Conservation (phyloP, 2,797 vertebrate genomes). For the Brachyalestes nurse region DNA sequence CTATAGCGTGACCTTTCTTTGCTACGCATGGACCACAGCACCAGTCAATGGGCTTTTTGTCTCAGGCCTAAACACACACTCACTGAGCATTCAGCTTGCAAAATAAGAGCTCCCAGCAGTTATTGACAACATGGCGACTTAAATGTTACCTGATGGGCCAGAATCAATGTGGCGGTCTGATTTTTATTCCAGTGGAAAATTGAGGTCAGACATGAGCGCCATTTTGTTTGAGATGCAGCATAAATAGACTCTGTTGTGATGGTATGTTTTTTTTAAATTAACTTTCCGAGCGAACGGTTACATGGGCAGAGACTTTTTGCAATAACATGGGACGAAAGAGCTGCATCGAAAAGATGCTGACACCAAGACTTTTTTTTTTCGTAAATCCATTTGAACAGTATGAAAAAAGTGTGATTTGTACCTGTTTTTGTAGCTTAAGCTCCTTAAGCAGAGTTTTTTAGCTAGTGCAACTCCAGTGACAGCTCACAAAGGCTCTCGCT, state of each 20-base stretch:
- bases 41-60: slow-evolving; percentile 55
- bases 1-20: slow-evolving; percentile 52
- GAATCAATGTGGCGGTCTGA: slow-evolving; percentile 47
- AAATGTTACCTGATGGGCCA: slow-evolving; percentile 53
- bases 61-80: slow-evolving; percentile 41
- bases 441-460: slow-evolving; percentile 28
- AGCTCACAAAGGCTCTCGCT: slow-evolving; percentile 28
- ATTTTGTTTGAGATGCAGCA: slow-evolving; percentile 10
- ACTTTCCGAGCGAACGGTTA: neutral
- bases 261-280: neutral
- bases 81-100: slow-evolving; percentile 40
- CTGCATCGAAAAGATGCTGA: neutral
- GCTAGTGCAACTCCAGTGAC: slow-evolving; percentile 17
- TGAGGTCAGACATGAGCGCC: neutral
- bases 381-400: neutral
- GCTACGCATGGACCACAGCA: slow-evolving; percentile 33
- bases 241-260: neutral
- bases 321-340: neutral
- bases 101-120: slow-evolving; percentile 45
- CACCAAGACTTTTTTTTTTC: too few species aligned
- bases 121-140: slow-evolving; percentile 50
- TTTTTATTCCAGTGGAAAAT: slow-evolving; percentile 37
- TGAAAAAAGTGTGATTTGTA: neutral
- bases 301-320: neutral
- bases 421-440: neutral